These are phyloP conservation scores for Globicephala melas DNA, from an alignment of 2,113 vertebrate species.

Conservation along the genomic window DNA sequence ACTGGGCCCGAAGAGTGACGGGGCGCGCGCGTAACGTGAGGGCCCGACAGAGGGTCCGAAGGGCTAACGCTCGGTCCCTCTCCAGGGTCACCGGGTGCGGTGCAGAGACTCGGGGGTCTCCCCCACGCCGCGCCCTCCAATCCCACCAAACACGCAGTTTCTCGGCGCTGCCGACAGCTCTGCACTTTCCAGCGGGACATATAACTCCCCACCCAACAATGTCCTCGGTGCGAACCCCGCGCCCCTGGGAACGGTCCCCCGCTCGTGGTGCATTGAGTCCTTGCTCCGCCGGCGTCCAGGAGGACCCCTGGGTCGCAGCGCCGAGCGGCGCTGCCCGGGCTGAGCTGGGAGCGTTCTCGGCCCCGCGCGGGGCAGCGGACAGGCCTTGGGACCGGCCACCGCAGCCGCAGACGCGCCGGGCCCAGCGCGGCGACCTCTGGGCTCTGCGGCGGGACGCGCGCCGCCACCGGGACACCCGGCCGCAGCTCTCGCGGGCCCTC, in stretches of 20 bases:
- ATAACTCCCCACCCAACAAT: not conserved
- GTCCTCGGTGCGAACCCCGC: not conserved
- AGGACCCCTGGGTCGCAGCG: rapidly evolving
- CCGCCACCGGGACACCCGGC: not conserved
- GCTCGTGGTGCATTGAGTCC: rapidly evolving
- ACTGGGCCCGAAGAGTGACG: rapidly evolving
- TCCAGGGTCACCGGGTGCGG: rapidly evolving
- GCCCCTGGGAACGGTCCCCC: not conserved
- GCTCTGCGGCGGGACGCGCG: not conserved
- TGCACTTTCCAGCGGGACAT: not conserved
- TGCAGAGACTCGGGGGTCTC: not conserved
- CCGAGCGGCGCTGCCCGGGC: rapidly evolving
- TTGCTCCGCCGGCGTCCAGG: too few relatives aligned
- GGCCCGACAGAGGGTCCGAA: not conserved
- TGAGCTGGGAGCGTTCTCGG: not conserved
- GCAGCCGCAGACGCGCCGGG: not conserved
- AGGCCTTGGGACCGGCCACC: rapidly evolving
- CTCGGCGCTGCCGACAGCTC: rapidly evolving
- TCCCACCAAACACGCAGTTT: not conserved
- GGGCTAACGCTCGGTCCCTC: rapidly evolving
- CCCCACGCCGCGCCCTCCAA: not conserved
- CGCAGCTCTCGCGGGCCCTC: rapidly evolving
- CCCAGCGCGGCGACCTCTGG: not conserved
- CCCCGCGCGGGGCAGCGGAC: rapidly evolving
- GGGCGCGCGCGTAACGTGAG: rapidly evolving